Base-by-base conservation (phyloP, 2,888 invertebrate genomes). In the Caenorhabditis sp. region DNA sequence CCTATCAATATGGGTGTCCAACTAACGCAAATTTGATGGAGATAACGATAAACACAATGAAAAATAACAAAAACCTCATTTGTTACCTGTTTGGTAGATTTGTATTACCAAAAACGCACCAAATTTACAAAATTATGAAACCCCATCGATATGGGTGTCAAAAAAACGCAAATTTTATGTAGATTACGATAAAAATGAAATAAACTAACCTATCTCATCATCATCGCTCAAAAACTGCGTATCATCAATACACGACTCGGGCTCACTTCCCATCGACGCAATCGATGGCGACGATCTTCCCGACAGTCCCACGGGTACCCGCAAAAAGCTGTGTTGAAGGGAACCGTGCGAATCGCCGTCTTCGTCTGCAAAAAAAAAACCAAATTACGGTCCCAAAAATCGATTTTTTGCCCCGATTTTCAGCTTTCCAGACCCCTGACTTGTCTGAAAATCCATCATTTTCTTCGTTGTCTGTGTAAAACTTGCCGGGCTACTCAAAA, bases 201-300 rank as follows among this genome's bases (percentile, higher is more conserved):
- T 14, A 17, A 63, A 77, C 80, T 49, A 20, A 80, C 80, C 80
- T 14, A 80, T 71, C 38, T 68, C 78, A 54, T 76, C 77, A 50
- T 70, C 74, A n/a, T 82, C 82, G 23, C 71, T 80, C 58, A 78
- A 76, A 36, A 76, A 67, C 0, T 74, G 73, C 0, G 72, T 76
- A 70, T 81, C 82, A 50, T 84, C 84, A 23, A 84, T 76, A 63
- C 84, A 84, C 17, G 80, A 81, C 58, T 84, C 84, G 12, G 84
- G 84, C 58, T 84, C 84, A 1, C 79, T 79, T 54, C 75, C 81
- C 78, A 84, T 82, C n/a, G 79, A 79, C 21, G 77, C 79, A 25
- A 84, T 82, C 8, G 81, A 81, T 8, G 84, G 84, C 25, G 79
- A 78, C 20, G 20, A 59, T 38, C 59, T 59, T 17, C 74, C 74